A percentile compares a stretch with the other conserved stretches of the same genome.
phyloP scores from a whole-genome alignment of 2,797 vertebrate species.

The Linurgus olivaceus region DNA sequence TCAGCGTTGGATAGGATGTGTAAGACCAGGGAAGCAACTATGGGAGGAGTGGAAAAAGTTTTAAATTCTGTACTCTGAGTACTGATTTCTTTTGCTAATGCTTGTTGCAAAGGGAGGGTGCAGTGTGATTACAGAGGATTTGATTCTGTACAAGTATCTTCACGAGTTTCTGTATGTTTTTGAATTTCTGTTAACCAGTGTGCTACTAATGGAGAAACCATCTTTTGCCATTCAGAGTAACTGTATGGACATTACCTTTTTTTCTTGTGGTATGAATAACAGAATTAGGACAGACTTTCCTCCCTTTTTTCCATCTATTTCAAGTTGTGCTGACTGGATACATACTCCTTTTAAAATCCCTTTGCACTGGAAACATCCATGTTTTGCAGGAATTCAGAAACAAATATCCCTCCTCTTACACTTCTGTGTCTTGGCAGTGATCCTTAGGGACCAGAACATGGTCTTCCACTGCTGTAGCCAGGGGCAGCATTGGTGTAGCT shows the following conservation, averaged over 20 bases:
- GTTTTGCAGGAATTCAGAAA: background rate
- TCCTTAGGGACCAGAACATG: background rate
- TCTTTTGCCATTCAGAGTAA: background rate
- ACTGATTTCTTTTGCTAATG: background rate
- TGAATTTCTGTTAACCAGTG: background rate
- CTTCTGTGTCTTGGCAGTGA: background rate
- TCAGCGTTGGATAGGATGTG: background rate
- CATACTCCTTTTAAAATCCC: background rate
- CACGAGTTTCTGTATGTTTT: background rate
- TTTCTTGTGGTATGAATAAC: background rate
- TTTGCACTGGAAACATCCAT: background rate
- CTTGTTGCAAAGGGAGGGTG: background rate
- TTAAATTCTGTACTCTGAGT: background rate
- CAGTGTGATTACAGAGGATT: background rate
- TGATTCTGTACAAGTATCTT: background rate
- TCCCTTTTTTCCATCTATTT: accelerated
- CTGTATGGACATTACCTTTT: background rate
- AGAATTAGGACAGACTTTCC: background rate
- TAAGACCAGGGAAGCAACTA: background rate
- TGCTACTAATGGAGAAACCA: background rate
- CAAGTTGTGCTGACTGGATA: background rate
- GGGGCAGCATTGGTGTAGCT: background rate
- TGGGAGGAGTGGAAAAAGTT: background rate
- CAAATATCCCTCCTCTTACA: background rate
- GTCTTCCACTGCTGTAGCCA: background rate